Evolutionary conservation across 2,888 invertebrate genomes (phyloP), one percentile per base, ranked within the genome.

Genomic region (Callinectes sapidus): DNA sequence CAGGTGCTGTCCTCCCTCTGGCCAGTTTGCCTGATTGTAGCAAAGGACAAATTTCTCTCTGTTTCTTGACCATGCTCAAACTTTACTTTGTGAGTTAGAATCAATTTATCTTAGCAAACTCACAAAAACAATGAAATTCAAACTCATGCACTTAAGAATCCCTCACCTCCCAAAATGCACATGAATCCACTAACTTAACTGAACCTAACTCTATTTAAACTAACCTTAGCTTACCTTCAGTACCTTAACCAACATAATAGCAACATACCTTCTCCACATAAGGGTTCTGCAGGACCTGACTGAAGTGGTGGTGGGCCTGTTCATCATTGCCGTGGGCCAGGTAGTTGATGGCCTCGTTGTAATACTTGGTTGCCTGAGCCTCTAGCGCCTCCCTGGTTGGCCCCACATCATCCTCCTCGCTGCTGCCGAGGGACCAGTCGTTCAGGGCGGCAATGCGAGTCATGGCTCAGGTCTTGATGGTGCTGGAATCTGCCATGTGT

Each of bases 401-500:
- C 3, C 93, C 94, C 39, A 91, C 92, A 18, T 94, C 93, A 35
- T 93, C 93, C 18, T 94, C 94, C 61, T 92, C 93, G 32, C 93
- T 93, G 90, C 93, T 94, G 54, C 92, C 92, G n/a, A 90, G 61
- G 16, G 91, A 92, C 48, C 81, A 91, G 61, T 93, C 94, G 89
- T 94, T 94, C 32, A 94, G 77, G 6, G 94, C 94, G 35, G 94
- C 93, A 13, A 94, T 94, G 18, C 94, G 94, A 14, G 93, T 94
- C 94, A 94, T 94, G 32, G 32, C 85, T 66, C 35, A 55, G 18
- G 2, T 81, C n/a, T 5, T 16, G 23, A 3, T 14, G n/a, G 23
- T 16, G 32, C 66, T 39, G 42, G 48, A 48, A 48, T 10, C 10
- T 48, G 48, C 48, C 5, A n/a, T n/a, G n/a, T n/a, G n/a, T n/a